These are phyloP conservation scores for Smutsia gigantea DNA, from an alignment of 2,797 vertebrate genomes.

Conservation along the genomic window DNA sequence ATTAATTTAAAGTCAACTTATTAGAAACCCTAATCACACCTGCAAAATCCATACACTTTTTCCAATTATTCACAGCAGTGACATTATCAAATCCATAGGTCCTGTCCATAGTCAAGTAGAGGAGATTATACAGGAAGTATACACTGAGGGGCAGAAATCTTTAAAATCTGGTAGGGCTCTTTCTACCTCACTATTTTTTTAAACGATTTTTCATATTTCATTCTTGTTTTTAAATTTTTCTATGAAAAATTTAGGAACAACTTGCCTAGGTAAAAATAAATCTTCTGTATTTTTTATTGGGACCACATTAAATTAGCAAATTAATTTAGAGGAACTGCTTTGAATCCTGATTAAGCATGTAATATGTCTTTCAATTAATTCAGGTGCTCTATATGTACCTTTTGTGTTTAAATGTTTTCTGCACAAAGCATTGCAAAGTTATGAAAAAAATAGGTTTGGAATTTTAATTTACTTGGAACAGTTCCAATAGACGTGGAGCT, in stretches of 20 bases:
- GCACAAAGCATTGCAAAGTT: background rate
- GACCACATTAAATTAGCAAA: slow-evolving; percentile 38
- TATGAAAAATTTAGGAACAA: background rate
- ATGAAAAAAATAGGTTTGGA: background rate
- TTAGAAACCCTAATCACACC: background rate
- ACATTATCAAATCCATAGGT: background rate
- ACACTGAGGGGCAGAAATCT: background rate
- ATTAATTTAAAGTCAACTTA: background rate
- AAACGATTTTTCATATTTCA: background rate
- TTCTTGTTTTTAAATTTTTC: slow-evolving; percentile 27
- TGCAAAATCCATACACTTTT: background rate
- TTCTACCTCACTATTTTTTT: background rate
- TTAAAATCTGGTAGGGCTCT: background rate
- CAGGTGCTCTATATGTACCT: background rate
- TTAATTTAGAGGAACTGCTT: background rate
- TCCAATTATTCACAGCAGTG: background rate
- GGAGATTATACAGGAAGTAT: background rate
- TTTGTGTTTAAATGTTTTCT: slow-evolving; percentile 32
- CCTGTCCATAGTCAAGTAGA: background rate
- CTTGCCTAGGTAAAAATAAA: slow-evolving; percentile 13
- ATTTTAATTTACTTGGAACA: slow-evolving; percentile 13
- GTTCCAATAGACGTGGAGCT: background rate
- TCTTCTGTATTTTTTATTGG: background rate
- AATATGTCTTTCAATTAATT: background rate
- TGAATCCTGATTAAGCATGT: slow-evolving; percentile 6